A percentile compares a stretch with the other conserved stretches of the same genome.
phyloP scores from a whole-genome alignment of 2,797 vertebrate genomes.

The Clarias platycephalus region DNA sequence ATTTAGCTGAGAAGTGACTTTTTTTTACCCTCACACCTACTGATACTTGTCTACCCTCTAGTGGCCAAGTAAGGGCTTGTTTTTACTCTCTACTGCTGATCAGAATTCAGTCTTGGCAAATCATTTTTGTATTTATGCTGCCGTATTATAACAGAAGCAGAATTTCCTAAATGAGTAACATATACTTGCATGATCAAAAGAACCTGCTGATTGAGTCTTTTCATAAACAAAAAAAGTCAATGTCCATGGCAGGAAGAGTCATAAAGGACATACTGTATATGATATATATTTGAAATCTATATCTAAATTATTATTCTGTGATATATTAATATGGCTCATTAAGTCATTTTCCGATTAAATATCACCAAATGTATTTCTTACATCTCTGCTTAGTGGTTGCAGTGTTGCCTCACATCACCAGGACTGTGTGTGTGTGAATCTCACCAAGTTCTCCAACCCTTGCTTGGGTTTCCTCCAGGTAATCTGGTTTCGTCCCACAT shows the following conservation, averaged over 20 bases:
- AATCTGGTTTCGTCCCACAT: too few species aligned
- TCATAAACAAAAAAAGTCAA: not conserved
- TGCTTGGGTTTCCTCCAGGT: too few species aligned
- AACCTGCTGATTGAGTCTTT: not conserved
- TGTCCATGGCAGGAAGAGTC: not conserved
- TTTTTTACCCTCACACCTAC: not conserved
- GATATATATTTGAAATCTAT: not conserved
- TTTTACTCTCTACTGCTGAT: not conserved
- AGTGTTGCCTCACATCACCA: too few species aligned
- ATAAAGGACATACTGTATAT: not conserved
- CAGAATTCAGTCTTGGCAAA: not conserved
- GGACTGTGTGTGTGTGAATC: too few species aligned
- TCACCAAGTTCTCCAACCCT: too few species aligned
- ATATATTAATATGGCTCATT: not conserved
- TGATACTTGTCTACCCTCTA: constrained; percentile 42
- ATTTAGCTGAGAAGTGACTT: not conserved
- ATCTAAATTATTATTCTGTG: not conserved
- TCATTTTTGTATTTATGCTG: not conserved
- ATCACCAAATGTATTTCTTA: not conserved
- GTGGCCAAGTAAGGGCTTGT: constrained; percentile 5
- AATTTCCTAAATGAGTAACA: not conserved
- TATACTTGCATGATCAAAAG: not conserved
- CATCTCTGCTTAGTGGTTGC: too few species aligned
- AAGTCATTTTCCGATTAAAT: not conserved
- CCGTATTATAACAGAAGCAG: not conserved